Conservation (phyloP, 2,888 invertebrate genomes). For the Drosophila monieri region DNA sequence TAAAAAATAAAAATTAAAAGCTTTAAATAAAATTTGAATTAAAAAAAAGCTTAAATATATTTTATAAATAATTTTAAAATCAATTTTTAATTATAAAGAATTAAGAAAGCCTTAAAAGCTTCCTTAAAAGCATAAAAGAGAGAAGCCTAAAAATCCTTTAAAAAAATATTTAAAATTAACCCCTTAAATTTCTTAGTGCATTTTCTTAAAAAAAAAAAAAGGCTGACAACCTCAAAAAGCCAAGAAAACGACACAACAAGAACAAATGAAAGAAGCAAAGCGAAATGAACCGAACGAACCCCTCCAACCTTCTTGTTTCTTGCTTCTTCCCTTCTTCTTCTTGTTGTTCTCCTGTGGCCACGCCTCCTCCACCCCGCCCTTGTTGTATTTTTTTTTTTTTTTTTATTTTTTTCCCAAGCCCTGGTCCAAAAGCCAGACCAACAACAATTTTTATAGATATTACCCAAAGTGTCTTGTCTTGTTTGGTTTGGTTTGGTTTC, state of each 20-base stretch:
- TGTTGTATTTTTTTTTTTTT: neutral
- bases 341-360: constrained; percentile 5
- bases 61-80: too few species aligned
- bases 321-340: constrained; percentile 7
- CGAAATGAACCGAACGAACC: constrained; percentile 37
- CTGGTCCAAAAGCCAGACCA: constrained; percentile 6
- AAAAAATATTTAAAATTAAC: too few species aligned
- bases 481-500: constrained; percentile 28
- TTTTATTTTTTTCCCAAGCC: neutral
- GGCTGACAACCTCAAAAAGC: constrained; percentile 76
- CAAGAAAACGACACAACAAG: constrained; percentile 31
- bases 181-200: constrained; percentile 2
- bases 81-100: too few species aligned
- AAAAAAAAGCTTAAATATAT: too few species aligned
- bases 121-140: too few species aligned
- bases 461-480: constrained; percentile 74
- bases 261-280: constrained; percentile 56
- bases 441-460: constrained; percentile 72
- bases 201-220: constrained; percentile 43
- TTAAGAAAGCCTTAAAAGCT: too few species aligned
- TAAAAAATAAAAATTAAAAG: too few species aligned
- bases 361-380: constrained; percentile 2
- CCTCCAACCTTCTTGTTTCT: constrained; percentile 13
- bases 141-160: too few species aligned
- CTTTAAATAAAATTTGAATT: too few species aligned